Percentiles rank a stretch among this genome's conserved stretches.
Evolutionary conservation across 2,888 invertebrate species (phyloP).

Genomic region (Apomyelois bistriatella): DNA sequence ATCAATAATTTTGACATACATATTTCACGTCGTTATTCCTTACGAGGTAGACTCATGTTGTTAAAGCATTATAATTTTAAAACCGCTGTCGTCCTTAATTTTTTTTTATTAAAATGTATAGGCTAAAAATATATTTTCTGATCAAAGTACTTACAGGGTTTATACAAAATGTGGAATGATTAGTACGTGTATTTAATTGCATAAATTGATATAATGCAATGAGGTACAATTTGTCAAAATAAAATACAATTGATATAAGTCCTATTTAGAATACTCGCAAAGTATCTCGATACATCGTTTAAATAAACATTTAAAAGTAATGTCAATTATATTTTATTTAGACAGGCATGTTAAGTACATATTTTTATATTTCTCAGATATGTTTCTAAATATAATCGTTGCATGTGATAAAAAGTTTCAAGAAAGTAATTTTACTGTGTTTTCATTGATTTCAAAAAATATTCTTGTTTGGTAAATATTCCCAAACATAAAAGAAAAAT

Average conservation of each 20-base stretch:
- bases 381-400: not conserved
- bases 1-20: too few species aligned
- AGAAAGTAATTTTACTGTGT: not conserved
- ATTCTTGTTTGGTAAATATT: not conserved
- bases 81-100: too few species aligned
- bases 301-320: too few species aligned
- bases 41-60: too few species aligned
- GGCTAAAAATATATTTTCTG: slow-evolving; percentile 20
- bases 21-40: too few species aligned
- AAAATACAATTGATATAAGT: too few species aligned
- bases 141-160: slow-evolving; percentile 22
- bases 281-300: too few species aligned
- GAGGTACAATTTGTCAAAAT: not conserved
- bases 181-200: not conserved
- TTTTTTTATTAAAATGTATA: too few species aligned
- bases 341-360: not conserved
- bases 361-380: slow-evolving; percentile 4
- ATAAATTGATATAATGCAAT: not conserved
- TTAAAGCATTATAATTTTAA: too few species aligned
- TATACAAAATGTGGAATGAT: slow-evolving; percentile 2
- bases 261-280: too few species aligned
- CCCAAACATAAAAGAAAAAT: not conserved
- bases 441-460: not conserved
- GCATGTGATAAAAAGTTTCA: not conserved
- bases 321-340: not conserved